phyloP scores from a whole-genome alignment of 2,888 invertebrate species.

The Peribatodes rhomboidaria region DNA sequence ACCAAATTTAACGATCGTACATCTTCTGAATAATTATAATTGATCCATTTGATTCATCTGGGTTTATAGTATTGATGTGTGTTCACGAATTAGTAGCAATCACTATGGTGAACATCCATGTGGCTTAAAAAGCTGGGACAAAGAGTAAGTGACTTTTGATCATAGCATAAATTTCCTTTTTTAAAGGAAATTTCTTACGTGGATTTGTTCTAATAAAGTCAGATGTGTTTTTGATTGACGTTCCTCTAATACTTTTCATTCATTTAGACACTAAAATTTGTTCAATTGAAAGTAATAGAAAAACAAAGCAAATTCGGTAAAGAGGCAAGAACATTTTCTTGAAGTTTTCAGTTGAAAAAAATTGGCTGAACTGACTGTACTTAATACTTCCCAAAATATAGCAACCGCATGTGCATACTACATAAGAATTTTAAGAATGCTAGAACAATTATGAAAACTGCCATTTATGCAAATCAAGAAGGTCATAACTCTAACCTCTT shows the following conservation, averaged over 20 bases:
- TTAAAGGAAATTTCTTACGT: neutral
- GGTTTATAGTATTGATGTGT: constrained; percentile 6
- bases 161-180: neutral
- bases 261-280: neutral
- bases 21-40: constrained; percentile 37
- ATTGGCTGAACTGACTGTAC: neutral
- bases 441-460: constrained; percentile 39
- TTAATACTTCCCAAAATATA: neutral
- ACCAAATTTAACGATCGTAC: constrained; percentile 46
- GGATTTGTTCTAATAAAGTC: neutral
- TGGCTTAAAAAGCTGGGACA: constrained; percentile 1
- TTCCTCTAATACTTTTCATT: neutral
- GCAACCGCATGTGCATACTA: constrained; percentile 7
- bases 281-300: no score
- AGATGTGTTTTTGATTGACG: no score
- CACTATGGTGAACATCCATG: neutral
- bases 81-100: neutral
- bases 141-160: neutral
- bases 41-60: constrained; percentile 35
- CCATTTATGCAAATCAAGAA: constrained; percentile 38
- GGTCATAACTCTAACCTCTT: constrained; percentile 39
- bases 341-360: neutral
- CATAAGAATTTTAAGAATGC: constrained; percentile 35
- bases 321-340: no score
- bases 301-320: no score